phyloP scores from a whole-genome alignment of 2,113 vertebrate species.

The Chrysochloris asiatica region DNA sequence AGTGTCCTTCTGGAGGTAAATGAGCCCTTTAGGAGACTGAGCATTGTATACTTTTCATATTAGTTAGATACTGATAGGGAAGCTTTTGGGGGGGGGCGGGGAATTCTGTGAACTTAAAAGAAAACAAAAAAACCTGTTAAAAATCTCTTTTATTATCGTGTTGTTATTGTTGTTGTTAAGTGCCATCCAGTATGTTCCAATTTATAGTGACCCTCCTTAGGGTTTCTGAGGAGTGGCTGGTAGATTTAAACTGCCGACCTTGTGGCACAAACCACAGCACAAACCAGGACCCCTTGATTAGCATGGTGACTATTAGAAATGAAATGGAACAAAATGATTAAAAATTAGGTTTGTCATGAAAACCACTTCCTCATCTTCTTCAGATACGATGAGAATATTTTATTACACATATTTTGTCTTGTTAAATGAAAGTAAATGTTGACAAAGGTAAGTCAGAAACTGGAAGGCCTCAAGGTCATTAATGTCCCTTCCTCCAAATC shows the following conservation, averaged over 20 bases:
- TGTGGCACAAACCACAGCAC: too few relatives aligned
- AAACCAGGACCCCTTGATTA: too few relatives aligned
- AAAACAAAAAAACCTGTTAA: neutral
- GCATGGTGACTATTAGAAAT: conserved; percentile 2
- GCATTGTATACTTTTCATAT: neutral
- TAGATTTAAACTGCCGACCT: too few relatives aligned
- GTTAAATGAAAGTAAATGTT: neutral
- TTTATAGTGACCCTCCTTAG: too few relatives aligned
- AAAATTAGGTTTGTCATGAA: neutral
- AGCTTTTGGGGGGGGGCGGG: neutral
- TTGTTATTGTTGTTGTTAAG: too few relatives aligned
- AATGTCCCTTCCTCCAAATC: neutral
- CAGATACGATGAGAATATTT: neutral
- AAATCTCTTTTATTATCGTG: too few relatives aligned
- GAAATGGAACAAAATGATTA: neutral
- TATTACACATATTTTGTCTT: neutral
- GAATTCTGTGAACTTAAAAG: neutral
- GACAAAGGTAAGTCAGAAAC: neutral
- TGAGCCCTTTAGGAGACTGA: neutral
- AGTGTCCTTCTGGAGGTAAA: neutral
- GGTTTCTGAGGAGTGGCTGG: too few relatives aligned
- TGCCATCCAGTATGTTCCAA: too few relatives aligned
- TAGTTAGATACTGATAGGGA: neutral
- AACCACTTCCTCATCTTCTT: neutral
- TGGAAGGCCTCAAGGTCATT: neutral